phyloP scores from a whole-genome alignment of 37 sponge, comb jelly and placozoan genomes.

The Ephydatia muelleri region DNA sequence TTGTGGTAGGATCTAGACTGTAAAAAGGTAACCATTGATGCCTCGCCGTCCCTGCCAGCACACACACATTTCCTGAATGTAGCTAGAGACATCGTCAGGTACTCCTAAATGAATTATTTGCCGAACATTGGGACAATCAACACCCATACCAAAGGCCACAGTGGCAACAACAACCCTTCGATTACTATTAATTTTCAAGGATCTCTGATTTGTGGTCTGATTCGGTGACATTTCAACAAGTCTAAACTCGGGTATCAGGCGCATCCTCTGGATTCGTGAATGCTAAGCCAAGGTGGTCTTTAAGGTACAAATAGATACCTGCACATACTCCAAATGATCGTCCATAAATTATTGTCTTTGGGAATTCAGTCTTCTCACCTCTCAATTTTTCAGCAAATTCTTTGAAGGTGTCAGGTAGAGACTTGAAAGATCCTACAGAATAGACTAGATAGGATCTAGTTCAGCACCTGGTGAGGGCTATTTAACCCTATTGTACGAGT shows the following conservation, averaged over 20 bases:
- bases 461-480: background rate
- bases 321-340: background rate
- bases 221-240: constrained; percentile 57
- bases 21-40: constrained; percentile 13
- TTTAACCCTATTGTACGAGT: constrained; percentile 13
- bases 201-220: constrained; percentile 12
- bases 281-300: constrained; percentile 3
- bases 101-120: constrained; percentile 32
- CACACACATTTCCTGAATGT: constrained; percentile 42
- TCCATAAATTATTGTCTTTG: constrained; percentile 4
- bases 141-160: constrained; percentile 58
- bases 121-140: constrained; percentile 35
- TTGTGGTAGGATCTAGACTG: background rate
- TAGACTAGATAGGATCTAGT: background rate
- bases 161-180: constrained; percentile 39
- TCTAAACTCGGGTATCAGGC: constrained; percentile 38
- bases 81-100: constrained; percentile 26
- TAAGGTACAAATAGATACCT: constrained; percentile 3
- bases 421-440: background rate
- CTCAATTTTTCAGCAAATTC: background rate
- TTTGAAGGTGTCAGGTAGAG: background rate
- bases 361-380: background rate
- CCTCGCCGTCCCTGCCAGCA: constrained; percentile 25
- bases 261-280: constrained; percentile 24
- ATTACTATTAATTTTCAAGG: background rate